Evolutionary conservation across 2,888 invertebrate genomes (phyloP).

Genomic region (Tinea pellionella): DNA sequence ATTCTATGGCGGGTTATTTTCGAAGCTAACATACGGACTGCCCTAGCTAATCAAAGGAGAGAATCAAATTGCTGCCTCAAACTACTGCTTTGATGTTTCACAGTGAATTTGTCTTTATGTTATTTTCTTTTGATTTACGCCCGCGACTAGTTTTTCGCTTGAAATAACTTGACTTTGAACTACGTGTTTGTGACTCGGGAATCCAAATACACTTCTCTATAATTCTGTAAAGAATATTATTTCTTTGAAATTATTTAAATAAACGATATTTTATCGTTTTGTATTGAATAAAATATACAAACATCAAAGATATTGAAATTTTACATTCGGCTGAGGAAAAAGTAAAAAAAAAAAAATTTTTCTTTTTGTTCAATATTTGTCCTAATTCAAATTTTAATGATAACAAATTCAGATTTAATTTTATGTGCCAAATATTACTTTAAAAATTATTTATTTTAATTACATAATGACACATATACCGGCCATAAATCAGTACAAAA

Average conservation of each 20-base stretch:
- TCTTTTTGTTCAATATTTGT: no score
- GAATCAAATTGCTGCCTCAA: constrained; percentile 46
- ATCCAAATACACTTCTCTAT: background rate
- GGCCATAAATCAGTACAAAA: no score
- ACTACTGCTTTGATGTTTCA: constrained; percentile 51
- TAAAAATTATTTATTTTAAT: no score
- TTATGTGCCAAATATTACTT: no score
- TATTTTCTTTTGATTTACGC: constrained; percentile 26
- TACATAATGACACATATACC: no score
- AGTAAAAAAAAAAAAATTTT: no score
- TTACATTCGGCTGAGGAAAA: no score
- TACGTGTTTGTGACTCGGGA: background rate
- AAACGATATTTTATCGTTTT: no score
- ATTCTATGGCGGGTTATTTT: background rate
- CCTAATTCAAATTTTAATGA: no score
- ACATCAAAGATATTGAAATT: no score
- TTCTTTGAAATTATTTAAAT: background rate
- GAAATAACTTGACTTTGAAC: constrained; percentile 7
- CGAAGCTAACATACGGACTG: background rate
- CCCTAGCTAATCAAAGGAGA: constrained; percentile 46
- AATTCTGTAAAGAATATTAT: background rate
- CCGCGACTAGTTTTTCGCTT: constrained; percentile 1
- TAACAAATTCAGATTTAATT: no score
- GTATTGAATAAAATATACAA: no score
- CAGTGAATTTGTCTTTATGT: constrained; percentile 34